phyloP scores from a whole-genome alignment of 2,797 vertebrate genomes.

The Falco cherrug region DNA sequence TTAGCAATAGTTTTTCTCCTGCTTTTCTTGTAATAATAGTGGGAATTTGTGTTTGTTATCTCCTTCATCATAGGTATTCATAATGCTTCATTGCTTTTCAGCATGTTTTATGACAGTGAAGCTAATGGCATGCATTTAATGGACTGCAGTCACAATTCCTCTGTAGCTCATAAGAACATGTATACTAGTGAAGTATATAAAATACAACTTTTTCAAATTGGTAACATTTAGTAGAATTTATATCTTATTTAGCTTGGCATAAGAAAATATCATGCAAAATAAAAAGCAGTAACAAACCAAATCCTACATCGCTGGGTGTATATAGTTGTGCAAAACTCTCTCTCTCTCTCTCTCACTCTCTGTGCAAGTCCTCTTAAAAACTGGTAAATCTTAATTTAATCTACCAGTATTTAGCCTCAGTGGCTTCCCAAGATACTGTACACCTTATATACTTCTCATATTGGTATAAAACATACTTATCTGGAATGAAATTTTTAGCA shows the following conservation, averaged over 20 bases:
- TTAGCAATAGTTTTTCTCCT: not conserved
- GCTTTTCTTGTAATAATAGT: not conserved
- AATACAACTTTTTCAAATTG: not conserved
- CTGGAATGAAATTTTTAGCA: not conserved
- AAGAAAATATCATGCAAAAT: not conserved
- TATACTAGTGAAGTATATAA: not conserved
- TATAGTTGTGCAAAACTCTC: not conserved
- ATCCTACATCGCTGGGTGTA: not conserved
- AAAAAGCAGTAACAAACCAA: not conserved
- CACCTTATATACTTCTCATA: not conserved
- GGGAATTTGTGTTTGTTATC: not conserved
- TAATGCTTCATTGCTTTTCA: accelerated
- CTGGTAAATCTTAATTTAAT: not conserved
- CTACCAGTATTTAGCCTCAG: not conserved
- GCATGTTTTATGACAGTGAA: not conserved
- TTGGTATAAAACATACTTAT: not conserved
- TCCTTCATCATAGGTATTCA: not conserved
- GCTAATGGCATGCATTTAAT: not conserved
- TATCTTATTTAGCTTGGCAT: not conserved
- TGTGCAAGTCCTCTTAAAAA: not conserved
- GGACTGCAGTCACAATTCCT: not conserved
- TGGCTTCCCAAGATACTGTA: not conserved
- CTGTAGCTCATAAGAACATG: not conserved
- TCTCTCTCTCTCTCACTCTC: not conserved
- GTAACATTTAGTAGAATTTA: not conserved